Base-by-base conservation (phyloP, 2,888 invertebrate genomes). In the Drosophila kokeensis region DNA sequence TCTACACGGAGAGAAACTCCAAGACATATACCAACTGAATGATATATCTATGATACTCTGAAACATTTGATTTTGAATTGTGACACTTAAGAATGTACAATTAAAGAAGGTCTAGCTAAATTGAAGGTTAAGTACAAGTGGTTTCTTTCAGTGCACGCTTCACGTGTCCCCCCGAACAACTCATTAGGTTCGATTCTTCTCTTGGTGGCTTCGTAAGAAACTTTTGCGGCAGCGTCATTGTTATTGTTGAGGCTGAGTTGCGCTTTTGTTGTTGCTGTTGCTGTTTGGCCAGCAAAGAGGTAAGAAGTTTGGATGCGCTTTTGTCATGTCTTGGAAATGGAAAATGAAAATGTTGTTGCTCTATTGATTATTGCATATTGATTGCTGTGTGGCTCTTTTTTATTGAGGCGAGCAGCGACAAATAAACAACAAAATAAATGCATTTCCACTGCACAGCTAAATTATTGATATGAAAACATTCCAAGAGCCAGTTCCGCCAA, bases 151-250 rank as follows among this genome's bases (percentile, higher is more conserved):
- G 81, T 81, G 79, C 13, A 63, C 38, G 45, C 21, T 58, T 57
- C 60, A 54, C 52, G 55, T 65, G 61, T 65, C 69, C 65, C 76
- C 53, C 21, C 50, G 69, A 81, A 69, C 86, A 89, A 89, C 90
- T 90, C 90, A 90, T 90, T 90, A 91, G 90, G 87, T 82, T 85
- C 89, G 84, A 91, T 90, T 90, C 90, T 89, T 90, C 81, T 83
- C 72, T 69, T 79, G 81, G 78, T 69, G 73, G 73, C 83, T 90
- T 81, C 87, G 72, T 68, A 81, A 88, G 89, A 85, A 83, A 79
- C 68, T 88, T 85, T 90, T 89, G 87, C 83, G 82, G 86, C 87
- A 69, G 34, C 70, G 90, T 87, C 90, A 90, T 87, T 87, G 87
- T 87, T 90, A 89, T 90, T 89, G 85, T 88, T 88, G 82, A 79